Evolutionary conservation across 1,140 invertebrate species (phyloP), one percentile per base, ranked within the genome.

Genomic region (Mya arenaria): DNA sequence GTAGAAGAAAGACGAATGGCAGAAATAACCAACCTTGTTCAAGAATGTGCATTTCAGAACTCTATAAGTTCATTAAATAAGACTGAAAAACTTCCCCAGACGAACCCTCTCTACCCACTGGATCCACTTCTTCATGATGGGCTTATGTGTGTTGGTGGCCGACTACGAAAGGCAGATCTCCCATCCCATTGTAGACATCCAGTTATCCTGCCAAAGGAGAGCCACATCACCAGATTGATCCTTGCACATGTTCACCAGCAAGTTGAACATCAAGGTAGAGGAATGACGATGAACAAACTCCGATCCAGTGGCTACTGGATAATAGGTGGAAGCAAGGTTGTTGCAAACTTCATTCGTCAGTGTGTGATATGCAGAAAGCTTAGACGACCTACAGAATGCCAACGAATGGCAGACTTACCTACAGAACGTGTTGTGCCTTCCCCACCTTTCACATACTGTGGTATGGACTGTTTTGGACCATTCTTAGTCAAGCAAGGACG

Each of bases 401-500:
- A 84, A 39, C 62, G 69, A 32, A 84, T 85, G 84, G 82, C 73
- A 28, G 48, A 83, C n/a, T 48, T 85, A 28, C 82, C 84, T 17
- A 44, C 30, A 36, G 84, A 85, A 6, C 34, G 75, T 25, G 19
- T 69, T 0, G 68, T 78, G 41, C 15, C 52, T 23, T 62, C 66
- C 58, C 74, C 75, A 28, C 84, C 84, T 30, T 85, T 85, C 52
- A 36, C 34, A 15, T 80, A 74, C 52, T 73, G 55, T 75, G 85
- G 71, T 37, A 36, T 85, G 19, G 85, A 87, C 48, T 87, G 77
- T 65, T 87, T 85, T 83, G 78, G 85, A 15, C 83, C 69, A 19
- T 82, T 78, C 32, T 10, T 65, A 34, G 75, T 84, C 5, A 85
- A 83, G 37, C 37, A 84, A 39, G 84, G 72, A 23, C 58, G 81